Base-by-base conservation (phyloP, 2,888 invertebrate genomes). In the Euproctis similis region DNA sequence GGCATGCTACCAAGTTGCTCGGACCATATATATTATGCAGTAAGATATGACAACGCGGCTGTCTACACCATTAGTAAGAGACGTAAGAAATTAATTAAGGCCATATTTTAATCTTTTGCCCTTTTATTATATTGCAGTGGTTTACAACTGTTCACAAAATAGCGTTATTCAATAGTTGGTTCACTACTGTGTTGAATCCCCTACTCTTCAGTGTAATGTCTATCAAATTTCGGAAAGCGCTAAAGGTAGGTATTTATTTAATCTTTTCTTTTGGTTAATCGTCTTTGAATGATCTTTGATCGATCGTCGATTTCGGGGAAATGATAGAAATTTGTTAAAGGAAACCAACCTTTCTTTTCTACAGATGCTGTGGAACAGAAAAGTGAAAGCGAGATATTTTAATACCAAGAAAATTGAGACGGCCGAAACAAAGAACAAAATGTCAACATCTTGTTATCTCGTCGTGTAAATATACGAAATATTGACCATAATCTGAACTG, bases 141-240 rank as follows among this genome's bases (percentile, higher is more conserved):
- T 73, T 65, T 64, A 46, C 49, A 1, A 39, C 53, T 1, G 52
- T 56, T 17, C 56, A 64, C 23, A 61, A 60, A 29, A 33, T 67
- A 7, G 42, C 59, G 1, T 37, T 59, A 8, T 45, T 72, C 28
- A 74, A 70, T 37, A 60, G 67, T 24, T 77, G 75, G 76, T 59
- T 75, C 34, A 74, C 74, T 14, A 70, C 68, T 0, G 74, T 69
- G 0, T 46, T 78, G 10, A 78, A 78, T 31, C 78, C 78, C 1
- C 43, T 77, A 11, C 58, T 78, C n/a, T 77, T 76, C 45, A 78
- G 77, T 28, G 51, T 75, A 8, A 75, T 78, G 65, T 78, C 78
- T 1, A 73, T 72, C 0, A 78, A 78, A 42, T 78, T 78, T 31
- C 59, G 74, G 28, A 65, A 62, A 42, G 62, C 76, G 2, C 46